Evolutionary conservation across 2,888 invertebrate species (phyloP), one percentile per base, ranked within the genome.

Genomic region (Dicyrtoma fusca): DNA sequence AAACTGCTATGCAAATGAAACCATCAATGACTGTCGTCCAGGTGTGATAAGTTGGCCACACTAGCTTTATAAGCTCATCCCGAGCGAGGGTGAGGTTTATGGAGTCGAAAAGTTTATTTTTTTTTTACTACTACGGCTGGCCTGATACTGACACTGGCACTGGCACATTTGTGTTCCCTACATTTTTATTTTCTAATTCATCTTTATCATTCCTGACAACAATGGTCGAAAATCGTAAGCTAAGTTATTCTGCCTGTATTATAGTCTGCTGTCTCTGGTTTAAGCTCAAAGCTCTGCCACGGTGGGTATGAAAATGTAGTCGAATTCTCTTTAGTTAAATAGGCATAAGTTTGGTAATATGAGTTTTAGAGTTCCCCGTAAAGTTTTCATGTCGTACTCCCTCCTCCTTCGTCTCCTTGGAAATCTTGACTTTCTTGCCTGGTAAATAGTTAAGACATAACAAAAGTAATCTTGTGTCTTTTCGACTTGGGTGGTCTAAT

Each of bases 401-500:
- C n/a, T 59, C 57, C 55, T 69, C 69, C 59, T 63, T 51, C 17
- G 47, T 47, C 26, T 51, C 69, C 61, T 61, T 45, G 13, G 42
- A 14, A 55, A 53, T 49, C 17, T 34, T 68, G 19, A 5, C 1
- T 17, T 34, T 34, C 34, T 34, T 64, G 64, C 51, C 42, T 73
- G 71, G 68, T 72, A 71, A 73, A 74, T 71, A 75, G 76, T 77
- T 76, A 79, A 79, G 77, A 79, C 79, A 77, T 77, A 77, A 77
- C 76, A 76, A 77, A 79, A 79, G 75, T 77, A 77, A 77, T 77
- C 75, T 79, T 74, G 74, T 72, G 73, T 74, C 74, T 76, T 73
- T 42, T 76, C 77, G 49, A 71, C 79, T 76, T 80, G 78, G 80
- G 80, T 80, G 80, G 80, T 80, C 80, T 74, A 61, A 69, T 72